Base-by-base conservation (phyloP, 2,888 invertebrate genomes). In the Brachypalpus laphriformis region DNA sequence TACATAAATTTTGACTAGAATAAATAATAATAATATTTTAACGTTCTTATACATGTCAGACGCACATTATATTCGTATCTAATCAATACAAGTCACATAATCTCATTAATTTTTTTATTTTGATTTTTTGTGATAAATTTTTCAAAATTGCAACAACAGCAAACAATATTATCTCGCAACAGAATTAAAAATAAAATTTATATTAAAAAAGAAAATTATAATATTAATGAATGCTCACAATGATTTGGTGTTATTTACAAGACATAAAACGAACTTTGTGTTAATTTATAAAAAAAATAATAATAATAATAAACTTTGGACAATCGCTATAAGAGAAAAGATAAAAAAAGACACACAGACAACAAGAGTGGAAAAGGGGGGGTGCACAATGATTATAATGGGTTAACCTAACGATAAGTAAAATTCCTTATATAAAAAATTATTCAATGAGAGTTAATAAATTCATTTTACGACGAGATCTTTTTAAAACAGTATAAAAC, bases 1-100 rank as follows among this genome's bases (percentile, higher is more conserved):
- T 81, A 81, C 81, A 81, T 85, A 85, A 85, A 85, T 85, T 85
- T 85, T 85, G 85, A 85, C 85, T 85, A 85, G 85, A 85, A 85
- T 85, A 85, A 85, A 85, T 77, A 85, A 75, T 71, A 80, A 74
- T 57, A 57, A 83, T 78, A 68, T 82, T 82, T 59, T 65, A 82
- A 65, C 59, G 18, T 47, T 59, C 49, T 63, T 65, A 57, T 76
- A 72, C 18, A 61, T 68, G 74, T 68, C 65, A 54, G 75, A 45
- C 40, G 34, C 34, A 42, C 45, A 51, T 11, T 16, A 31, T 28
- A 61, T 18, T 42, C 47, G 42, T 63, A 54, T 54, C 42, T 61
- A 25, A 70, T 63, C 37, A 63, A 66, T 85, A 75, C 40, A 75
- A 85, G 81, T 71, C 68, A 78, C 57, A 80, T 71, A 85, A 81